phyloP scores from a whole-genome alignment of 2,797 vertebrate genomes.

The Clamator glandarius region DNA sequence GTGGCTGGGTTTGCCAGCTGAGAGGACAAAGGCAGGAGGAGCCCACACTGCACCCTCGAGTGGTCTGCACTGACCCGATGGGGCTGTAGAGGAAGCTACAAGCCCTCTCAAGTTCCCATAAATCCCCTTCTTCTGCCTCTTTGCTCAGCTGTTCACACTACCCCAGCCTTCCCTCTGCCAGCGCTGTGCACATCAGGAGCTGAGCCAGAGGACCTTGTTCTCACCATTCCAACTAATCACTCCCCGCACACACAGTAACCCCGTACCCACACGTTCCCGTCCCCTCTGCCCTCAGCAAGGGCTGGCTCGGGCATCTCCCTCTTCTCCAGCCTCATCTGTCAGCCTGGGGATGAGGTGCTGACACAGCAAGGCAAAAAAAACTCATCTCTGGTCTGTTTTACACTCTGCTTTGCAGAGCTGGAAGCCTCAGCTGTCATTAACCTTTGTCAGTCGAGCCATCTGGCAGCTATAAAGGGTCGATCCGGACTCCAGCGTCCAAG shows the following conservation, averaged over 20 bases:
- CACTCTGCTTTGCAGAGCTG: neutral
- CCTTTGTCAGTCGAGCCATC: neutral
- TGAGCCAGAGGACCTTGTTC: neutral
- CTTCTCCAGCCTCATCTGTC: neutral
- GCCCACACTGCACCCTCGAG: neutral
- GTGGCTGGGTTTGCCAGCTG: no score
- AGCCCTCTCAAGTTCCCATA: neutral
- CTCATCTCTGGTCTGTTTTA: neutral
- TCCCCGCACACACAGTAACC: neutral
- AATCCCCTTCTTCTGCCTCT: neutral
- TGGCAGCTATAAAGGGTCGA: neutral
- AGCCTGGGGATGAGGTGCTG: neutral
- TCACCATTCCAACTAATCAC: neutral
- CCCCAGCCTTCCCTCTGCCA: neutral
- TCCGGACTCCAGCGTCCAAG: neutral
- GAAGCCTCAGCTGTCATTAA: neutral
- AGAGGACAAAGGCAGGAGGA: neutral
- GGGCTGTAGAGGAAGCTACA: neutral
- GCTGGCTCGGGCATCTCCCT: neutral
- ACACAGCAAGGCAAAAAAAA: neutral
- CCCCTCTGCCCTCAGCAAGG: neutral
- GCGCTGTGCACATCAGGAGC: neutral
- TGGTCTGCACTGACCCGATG: neutral
- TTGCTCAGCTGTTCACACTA: neutral
- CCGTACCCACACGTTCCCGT: accelerated